These are phyloP conservation scores for Melitaea athalia DNA, from an alignment of 2,888 invertebrate genomes.

Conservation along the genomic window DNA sequence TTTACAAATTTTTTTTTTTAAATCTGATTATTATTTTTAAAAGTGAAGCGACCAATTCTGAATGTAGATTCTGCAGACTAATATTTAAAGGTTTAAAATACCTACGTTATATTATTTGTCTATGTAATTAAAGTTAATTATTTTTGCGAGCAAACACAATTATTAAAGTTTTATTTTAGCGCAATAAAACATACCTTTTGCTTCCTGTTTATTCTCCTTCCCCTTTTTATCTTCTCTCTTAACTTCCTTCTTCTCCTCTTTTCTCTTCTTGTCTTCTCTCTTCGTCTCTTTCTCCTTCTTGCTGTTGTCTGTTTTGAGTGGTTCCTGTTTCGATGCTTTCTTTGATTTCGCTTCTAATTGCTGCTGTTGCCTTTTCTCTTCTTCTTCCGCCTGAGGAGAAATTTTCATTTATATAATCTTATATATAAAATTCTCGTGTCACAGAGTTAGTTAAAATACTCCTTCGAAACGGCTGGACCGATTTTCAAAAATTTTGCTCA, in stretches of 20 bases:
- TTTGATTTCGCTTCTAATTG: slow-evolving; percentile 45
- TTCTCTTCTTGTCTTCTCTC: slow-evolving; percentile 47
- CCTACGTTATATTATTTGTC: too few relatives aligned
- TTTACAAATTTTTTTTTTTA: too few relatives aligned
- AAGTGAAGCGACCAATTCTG: too few relatives aligned
- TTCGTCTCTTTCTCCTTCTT: slow-evolving; percentile 51
- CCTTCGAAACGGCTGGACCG: too few relatives aligned
- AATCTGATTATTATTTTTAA: too few relatives aligned
- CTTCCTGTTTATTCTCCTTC: slow-evolving; percentile 64
- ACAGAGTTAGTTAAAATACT: too few relatives aligned
- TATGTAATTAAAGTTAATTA: too few relatives aligned
- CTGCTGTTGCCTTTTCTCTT: slow-evolving; percentile 41
- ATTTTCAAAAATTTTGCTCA: too few relatives aligned
- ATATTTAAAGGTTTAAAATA: too few relatives aligned
- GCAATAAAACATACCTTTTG: slow-evolving; percentile 52
- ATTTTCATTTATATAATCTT: background rate
- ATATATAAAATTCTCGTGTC: too few relatives aligned
- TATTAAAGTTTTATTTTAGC: background rate
- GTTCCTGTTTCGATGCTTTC: slow-evolving; percentile 49
- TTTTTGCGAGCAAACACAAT: too few relatives aligned
- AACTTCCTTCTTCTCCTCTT: slow-evolving; percentile 55
- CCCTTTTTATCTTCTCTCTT: slow-evolving; percentile 46
- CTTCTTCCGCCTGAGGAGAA: slow-evolving; percentile 43
- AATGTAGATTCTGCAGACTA: too few relatives aligned
- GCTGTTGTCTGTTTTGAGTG: slow-evolving; percentile 43